Conservation (phyloP, 2,888 invertebrate species). For the Psococerastis gibbosa region DNA sequence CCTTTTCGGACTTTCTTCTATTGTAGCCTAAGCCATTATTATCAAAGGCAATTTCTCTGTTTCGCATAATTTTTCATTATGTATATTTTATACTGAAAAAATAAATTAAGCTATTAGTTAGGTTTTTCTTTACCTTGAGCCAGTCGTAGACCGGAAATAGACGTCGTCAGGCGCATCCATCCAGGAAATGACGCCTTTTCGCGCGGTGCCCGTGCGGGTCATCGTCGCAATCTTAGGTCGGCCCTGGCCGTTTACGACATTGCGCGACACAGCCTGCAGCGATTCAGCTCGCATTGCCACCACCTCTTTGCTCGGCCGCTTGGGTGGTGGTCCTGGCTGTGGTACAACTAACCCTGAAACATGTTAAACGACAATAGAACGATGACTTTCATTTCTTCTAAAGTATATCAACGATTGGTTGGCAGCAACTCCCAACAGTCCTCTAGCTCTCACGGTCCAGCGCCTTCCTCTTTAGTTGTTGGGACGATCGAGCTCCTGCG, state of each 20-base stretch:
- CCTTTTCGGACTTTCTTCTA: not conserved
- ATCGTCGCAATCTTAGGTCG: slow-evolving; percentile 47
- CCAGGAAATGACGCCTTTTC: slow-evolving; percentile 91
- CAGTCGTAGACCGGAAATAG: slow-evolving; percentile 80
- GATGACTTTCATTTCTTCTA: not conserved
- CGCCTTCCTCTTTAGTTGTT: too few species aligned
- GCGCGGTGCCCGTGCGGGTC: slow-evolving; percentile 50
- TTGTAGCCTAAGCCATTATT: too few species aligned
- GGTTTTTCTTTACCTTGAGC: slow-evolving; percentile 83
- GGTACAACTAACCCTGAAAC: slow-evolving; percentile 23
- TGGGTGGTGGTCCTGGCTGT: slow-evolving; percentile 40
- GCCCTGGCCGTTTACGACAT: slow-evolving; percentile 61
- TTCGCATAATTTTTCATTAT: too few species aligned
- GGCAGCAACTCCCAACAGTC: too few species aligned
- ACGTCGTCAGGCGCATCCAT: slow-evolving; percentile 97
- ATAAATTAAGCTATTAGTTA: too few species aligned
- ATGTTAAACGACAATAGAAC: slow-evolving; percentile 10
- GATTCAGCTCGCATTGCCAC: slow-evolving; percentile 18
- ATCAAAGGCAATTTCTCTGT: too few species aligned
- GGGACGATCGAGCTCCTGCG: too few species aligned
- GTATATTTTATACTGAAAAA: too few species aligned
- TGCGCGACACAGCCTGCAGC: slow-evolving; percentile 17
- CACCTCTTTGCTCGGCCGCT: slow-evolving; percentile 57
- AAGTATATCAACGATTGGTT: too few species aligned
- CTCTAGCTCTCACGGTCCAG: too few species aligned